Base-by-base conservation (phyloP, 2,113 vertebrate genomes). In the Entelurus aequoreus region DNA sequence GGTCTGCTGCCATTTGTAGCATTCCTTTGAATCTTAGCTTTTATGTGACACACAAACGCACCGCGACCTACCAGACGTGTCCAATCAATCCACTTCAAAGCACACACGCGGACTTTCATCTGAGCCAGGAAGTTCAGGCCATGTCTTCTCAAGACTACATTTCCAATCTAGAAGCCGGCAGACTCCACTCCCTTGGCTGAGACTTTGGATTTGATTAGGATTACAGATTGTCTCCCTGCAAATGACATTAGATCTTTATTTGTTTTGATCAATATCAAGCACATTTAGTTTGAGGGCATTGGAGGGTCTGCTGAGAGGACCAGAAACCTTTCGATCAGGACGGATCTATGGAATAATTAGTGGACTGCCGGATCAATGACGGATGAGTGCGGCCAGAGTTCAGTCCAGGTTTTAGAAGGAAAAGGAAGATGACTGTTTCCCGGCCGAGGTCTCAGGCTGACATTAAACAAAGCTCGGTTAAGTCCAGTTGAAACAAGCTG, bases 31-130 rank as follows among this genome's bases (percentile, higher is more conserved):
- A 16, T 42, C 37, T 0, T 5, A 38, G 54, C 54, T 56, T 56
- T 56, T 56, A 56, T 56, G 54, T 42, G 28, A 13, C 10, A 28
- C 11, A 52, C 51, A 35, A 12, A 53, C 7, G 9, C 42, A 46
- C 10, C 49, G 14, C 12, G 14, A 54, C 14, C 42, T 46, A 46
- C n/a, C 35, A 12, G 15, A 38, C 7, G 55, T 8, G 55, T 44
- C 55, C 55, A 57, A 40, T 57, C 38, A 16, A 44, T 57, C 38
- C 19, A 9, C 55, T 19, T 57, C 38, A 57, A 57, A 57, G 55
- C 40, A 5, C 37, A 57, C 5, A 19, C n/a, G 40, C 9, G 11
- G 55, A 57, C 55, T 46, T 57, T 44, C 38, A 57, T 57, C 16
- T 42, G 15, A 56, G n/a, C 28, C 5, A 4, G 38, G 10, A 56